Conservation (phyloP, 2,888 invertebrate genomes). For the Sipha maydis region DNA sequence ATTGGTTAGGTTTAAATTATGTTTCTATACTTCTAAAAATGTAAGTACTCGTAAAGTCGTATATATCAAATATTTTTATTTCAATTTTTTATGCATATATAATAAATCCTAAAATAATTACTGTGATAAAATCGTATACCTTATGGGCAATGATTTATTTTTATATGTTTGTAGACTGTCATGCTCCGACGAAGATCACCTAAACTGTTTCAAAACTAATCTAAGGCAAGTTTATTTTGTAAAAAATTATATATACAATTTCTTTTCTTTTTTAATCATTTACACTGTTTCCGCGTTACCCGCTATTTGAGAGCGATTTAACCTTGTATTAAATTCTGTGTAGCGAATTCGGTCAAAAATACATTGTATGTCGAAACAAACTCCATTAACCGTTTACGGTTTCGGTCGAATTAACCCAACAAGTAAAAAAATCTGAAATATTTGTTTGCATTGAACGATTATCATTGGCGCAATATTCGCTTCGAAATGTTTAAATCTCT, state of each 20-base stretch:
- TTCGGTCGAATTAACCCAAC: slow-evolving; percentile 46
- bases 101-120: neutral
- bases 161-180: neutral
- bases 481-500: slow-evolving; percentile 1
- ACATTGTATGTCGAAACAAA: slow-evolving; percentile 33
- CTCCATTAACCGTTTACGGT: slow-evolving; percentile 31
- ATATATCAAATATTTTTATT: too few relatives aligned
- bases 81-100: neutral
- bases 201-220: slow-evolving; percentile 23
- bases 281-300: slow-evolving; percentile 33
- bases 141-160: too few relatives aligned
- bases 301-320: slow-evolving; percentile 19
- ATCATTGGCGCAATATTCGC: neutral
- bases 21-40: too few relatives aligned
- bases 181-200: slow-evolving; percentile 8
- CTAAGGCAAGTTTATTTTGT: slow-evolving; percentile 1
- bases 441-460: slow-evolving; percentile 24
- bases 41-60: too few relatives aligned
- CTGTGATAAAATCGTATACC: neutral
- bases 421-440: slow-evolving; percentile 24
- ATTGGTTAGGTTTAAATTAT: too few relatives aligned
- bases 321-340: slow-evolving; percentile 49
- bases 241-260: neutral
- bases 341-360: slow-evolving; percentile 43
- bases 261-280: slow-evolving; percentile 34